Evolutionary conservation across 2,113 vertebrate species (phyloP).

Genomic region (Epinephelus moara): DNA sequence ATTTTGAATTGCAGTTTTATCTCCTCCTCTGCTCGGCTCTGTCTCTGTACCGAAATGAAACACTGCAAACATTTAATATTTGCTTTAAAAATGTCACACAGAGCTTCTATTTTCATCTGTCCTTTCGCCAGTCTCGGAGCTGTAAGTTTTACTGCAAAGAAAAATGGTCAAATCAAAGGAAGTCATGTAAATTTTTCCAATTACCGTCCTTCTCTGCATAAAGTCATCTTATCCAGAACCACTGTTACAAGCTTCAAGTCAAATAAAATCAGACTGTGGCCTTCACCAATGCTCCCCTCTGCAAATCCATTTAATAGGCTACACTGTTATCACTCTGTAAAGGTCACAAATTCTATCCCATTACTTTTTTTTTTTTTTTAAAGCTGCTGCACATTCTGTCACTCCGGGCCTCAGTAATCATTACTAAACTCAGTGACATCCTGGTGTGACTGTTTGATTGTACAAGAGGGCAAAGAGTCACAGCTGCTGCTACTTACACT

Average conservation of each 20-base stretch:
- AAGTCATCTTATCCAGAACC: not conserved
- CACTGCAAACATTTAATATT: too few species aligned
- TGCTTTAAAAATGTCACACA: not conserved
- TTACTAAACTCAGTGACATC: not conserved
- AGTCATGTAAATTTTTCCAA: not conserved
- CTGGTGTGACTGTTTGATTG: slow-evolving; percentile 8
- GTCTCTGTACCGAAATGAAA: not conserved
- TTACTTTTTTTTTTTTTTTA: not conserved
- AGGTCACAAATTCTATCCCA: slow-evolving; percentile 16
- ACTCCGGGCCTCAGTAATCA: slow-evolving; percentile 16
- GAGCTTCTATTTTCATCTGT: not conserved
- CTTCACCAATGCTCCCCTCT: not conserved
- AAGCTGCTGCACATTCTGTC: slow-evolving; percentile 4
- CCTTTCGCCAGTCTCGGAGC: not conserved
- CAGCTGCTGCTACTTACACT: slow-evolving; percentile 57
- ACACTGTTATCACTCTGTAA: slow-evolving; percentile 18
- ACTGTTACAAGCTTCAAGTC: slow-evolving; percentile 7
- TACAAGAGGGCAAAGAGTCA: slow-evolving; percentile 41
- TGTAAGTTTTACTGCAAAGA: not conserved
- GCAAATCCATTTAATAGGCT: slow-evolving; percentile 9
- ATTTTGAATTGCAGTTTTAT: not conserved
- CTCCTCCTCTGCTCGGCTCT: not conserved
- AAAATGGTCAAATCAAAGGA: not conserved
- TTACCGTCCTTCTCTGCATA: not conserved
- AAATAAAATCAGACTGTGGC: slow-evolving; percentile 13